phyloP scores from a whole-genome alignment of 1,140 invertebrate genomes.

The Drosophila ogumai region DNA sequence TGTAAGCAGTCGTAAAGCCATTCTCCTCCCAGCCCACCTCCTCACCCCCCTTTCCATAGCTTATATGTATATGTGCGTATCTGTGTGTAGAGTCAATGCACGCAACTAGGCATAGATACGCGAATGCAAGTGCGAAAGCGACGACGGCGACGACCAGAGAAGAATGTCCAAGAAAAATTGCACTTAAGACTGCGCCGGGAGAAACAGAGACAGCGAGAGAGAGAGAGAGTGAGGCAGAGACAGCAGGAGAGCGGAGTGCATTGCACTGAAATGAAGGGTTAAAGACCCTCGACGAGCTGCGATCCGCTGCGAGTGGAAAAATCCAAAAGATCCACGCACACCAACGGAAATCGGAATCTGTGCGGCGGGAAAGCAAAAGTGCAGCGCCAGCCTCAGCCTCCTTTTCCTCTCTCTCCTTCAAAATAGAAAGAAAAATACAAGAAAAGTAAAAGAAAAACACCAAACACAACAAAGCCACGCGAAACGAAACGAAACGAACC shows the following conservation, averaged over 20 bases:
- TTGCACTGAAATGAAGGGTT: conserved; percentile 81
- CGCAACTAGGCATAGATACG: conserved; percentile 76
- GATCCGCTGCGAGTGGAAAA: conserved; percentile 72
- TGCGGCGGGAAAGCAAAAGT: conserved; percentile 82
- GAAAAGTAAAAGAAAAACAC: conserved; percentile 29
- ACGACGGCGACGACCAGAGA: conserved; percentile 36
- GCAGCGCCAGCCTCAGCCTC: conserved; percentile 40
- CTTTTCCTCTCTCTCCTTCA: neutral
- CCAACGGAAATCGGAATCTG: conserved; percentile 66
- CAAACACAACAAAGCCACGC: conserved; percentile 50
- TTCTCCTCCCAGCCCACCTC: conserved; percentile 9
- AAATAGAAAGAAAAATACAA: conserved; percentile 29
- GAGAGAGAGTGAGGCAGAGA: neutral
- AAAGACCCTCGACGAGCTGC: conserved; percentile 75
- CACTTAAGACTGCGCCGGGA: conserved; percentile 42
- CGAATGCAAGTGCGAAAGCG: conserved; percentile 20
- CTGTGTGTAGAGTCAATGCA: conserved; percentile 62
- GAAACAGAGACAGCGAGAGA: conserved; percentile 4
- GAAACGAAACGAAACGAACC: conserved; percentile 61
- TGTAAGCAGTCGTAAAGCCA: conserved; percentile 73
- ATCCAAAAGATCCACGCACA: conserved; percentile 64
- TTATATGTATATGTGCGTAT: conserved; percentile 29
- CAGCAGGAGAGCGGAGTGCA: conserved; percentile 67
- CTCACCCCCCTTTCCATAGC: neutral
- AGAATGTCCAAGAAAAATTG: conserved; percentile 76